Base-by-base conservation (phyloP, 2,888 invertebrate species). In the Drosophila fungiperda region DNA sequence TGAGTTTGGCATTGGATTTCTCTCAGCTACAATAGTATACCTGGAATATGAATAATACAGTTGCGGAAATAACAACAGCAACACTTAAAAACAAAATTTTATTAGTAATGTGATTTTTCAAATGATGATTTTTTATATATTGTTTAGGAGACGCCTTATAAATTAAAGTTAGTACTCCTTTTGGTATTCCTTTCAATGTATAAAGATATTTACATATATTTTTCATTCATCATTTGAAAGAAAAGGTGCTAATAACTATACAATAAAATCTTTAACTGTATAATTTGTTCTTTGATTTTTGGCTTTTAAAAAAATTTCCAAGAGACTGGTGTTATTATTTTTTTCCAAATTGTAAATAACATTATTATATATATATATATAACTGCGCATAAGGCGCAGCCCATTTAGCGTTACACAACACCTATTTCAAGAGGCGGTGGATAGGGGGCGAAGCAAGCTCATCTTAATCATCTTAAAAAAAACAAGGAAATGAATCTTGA, bases 381-480 rank as follows among this genome's bases (percentile, higher is more conserved):
- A 82, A 84, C 79, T 87, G 84, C 89, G 72, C 85, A 84, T 89
- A 85, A 84, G 67, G 80, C 80, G 68, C 72, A 87, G 83, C 83
- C 85, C 73, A 84, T 85, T 82, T 74, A 69, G 73, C 87, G 80
- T 58, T 68, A 86, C 73, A 79, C 79, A 87, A 76, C 23, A 26
- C 35, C 49, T 29, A 64, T 68, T 23, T 26, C 33, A n/a, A 49
- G 40, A 12, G 48, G 55, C 3, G 15, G 49, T 35, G 15, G 11
- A 11, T 11, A 8, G 62, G 26, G 42, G 67, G 66, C 15, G 40
- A 33, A 33, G 29, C 45, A 33, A 45, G 32, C 17, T 26, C 61
- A 65, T 36, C 40, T 61, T 61, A 36, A 67, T 36, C n/a, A n/a
- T n/a, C n/a, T 59, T 58, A 40, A 40, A 15, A 23, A 2, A 3